Conservation (phyloP, 2,797 vertebrate genomes). For the Netta rufina region DNA sequence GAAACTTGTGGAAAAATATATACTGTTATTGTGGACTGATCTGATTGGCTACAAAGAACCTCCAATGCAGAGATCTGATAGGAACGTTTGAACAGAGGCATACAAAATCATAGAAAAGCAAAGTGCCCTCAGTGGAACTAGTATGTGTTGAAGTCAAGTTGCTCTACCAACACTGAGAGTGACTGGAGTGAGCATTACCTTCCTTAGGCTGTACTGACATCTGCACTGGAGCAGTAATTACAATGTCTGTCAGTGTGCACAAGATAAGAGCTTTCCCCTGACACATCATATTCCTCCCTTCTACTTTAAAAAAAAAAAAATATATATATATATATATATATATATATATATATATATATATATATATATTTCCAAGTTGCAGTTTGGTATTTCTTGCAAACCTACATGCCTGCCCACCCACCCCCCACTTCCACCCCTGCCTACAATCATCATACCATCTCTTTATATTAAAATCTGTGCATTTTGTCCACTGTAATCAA, state of each 20-base stretch:
- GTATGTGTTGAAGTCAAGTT: neutral
- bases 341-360: neutral
- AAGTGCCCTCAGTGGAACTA: neutral
- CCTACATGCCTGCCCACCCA: neutral
- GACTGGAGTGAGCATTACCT: fast-evolving
- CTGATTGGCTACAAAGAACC: neutral
- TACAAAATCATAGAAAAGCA: fast-evolving
- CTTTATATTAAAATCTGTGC: neutral
- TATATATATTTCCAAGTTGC: neutral
- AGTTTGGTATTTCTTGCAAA: neutral
- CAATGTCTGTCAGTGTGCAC: neutral
- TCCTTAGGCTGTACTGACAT: neutral
- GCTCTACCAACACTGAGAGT: neutral
- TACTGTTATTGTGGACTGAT: fast-evolving
- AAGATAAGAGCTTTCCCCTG: neutral
- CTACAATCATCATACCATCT: too few species aligned
- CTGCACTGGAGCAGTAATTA: neutral
- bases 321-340: too few species aligned
- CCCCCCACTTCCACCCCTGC: too few species aligned
- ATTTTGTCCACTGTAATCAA: neutral
- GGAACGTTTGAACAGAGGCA: neutral
- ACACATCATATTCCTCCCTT: neutral
- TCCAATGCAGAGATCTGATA: neutral
- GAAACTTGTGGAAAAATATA: neutral
- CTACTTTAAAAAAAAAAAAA: neutral